A percentile compares a stretch with the other conserved stretches of the same genome.
These are phyloP conservation scores for Listronotus oregonensis DNA, from an alignment of 1,140 invertebrate species.

Conservation along the genomic window DNA sequence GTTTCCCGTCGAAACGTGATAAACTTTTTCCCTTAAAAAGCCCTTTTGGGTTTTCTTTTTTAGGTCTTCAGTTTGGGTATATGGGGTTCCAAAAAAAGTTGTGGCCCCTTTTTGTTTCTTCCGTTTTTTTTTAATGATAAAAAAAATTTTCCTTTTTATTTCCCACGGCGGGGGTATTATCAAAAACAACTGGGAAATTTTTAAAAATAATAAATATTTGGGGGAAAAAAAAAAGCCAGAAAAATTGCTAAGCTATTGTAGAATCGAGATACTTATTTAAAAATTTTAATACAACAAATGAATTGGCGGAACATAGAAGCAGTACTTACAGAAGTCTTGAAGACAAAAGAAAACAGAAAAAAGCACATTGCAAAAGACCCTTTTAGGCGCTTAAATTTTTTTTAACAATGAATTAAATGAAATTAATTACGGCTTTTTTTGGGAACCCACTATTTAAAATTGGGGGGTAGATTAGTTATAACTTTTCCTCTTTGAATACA, in stretches of 20 bases:
- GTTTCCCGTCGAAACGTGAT: no score
- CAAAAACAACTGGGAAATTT: conserved; percentile 74
- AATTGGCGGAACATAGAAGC: conserved; percentile 79
- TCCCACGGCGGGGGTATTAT: conserved; percentile 87
- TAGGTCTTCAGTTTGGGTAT: no score
- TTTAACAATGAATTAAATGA: conserved; percentile 98
- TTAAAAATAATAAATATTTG: conserved; percentile 85
- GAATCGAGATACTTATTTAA: conserved; percentile 85
- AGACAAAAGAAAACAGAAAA: conserved; percentile 73
- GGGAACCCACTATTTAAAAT: conserved; percentile 77
- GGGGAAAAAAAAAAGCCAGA: conserved; percentile 86
- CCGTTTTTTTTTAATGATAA: conserved; percentile 7
- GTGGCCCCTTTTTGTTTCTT: no score
- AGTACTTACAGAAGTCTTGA: conserved; percentile 56
- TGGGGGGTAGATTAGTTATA: conserved; percentile 78
- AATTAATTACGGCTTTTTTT: conserved; percentile 87
- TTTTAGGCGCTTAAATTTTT: conserved; percentile 94
- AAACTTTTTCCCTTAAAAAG: no score
- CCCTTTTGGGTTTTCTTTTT: no score
- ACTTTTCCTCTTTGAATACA: conserved; percentile 92
- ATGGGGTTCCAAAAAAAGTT: no score
- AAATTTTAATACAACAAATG: conserved; percentile 79
- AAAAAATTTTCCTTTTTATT: conserved; percentile 47
- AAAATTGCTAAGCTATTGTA: conserved; percentile 86
- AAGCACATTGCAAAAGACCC: conserved; percentile 87